These are phyloP conservation scores for Alouatta palliata DNA, from an alignment of 2,113 vertebrate species.

Conservation along the genomic window DNA sequence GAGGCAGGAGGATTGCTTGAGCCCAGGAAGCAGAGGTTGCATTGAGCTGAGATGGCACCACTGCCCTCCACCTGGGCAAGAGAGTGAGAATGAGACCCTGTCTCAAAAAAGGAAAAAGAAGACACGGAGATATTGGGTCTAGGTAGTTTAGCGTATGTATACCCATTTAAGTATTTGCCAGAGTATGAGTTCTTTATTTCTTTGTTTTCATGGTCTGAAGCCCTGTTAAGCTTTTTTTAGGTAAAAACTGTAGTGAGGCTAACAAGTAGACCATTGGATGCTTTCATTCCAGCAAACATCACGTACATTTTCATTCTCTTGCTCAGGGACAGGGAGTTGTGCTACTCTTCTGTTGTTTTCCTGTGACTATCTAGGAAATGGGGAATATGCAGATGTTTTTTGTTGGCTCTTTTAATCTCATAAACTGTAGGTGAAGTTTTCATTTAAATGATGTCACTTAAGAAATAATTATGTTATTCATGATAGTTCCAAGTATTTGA, in stretches of 20 bases:
- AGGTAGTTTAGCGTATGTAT: neutral
- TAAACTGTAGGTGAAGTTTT: neutral
- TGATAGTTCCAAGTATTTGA: constrained; percentile 27
- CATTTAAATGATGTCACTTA: constrained; percentile 20
- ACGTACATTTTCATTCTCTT: neutral
- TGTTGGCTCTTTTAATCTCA: neutral
- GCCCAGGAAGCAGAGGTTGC: too few relatives aligned
- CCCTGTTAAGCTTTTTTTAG: neutral
- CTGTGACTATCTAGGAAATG: neutral
- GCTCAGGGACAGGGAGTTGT: neutral
- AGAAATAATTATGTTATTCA: constrained; percentile 37
- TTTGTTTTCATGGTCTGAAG: neutral
- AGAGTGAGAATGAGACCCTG: too few relatives aligned
- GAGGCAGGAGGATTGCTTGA: too few relatives aligned
- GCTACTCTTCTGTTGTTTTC: neutral
- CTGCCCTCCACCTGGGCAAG: too few relatives aligned
- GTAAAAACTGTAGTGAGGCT: neutral
- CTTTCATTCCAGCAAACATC: neutral
- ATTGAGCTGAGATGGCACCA: too few relatives aligned
- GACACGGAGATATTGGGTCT: neutral
- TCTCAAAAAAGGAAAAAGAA: too few relatives aligned
- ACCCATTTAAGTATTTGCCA: neutral
- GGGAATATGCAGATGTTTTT: neutral
- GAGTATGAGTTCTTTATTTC: neutral
- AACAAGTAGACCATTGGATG: neutral